Base-by-base conservation (phyloP, 2,797 vertebrate species). In the Euphonia xanthogaster region DNA sequence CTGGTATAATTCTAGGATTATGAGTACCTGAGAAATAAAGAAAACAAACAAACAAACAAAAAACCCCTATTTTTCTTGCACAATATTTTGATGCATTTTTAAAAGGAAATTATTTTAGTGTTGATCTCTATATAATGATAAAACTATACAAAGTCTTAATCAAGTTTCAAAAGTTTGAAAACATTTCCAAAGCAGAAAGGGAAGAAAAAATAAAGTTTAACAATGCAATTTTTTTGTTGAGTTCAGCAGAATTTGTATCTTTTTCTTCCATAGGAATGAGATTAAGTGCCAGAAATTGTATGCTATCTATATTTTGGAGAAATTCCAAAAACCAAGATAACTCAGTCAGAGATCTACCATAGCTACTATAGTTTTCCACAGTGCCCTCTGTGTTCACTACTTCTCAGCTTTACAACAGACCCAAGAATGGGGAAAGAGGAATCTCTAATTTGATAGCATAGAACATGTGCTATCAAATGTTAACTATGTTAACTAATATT, bases 51-150 rank as follows among this genome's bases (percentile, higher is more conserved):
- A 57, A 57, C 14, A 57, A 55, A 24, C 9, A 45, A 66, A 25
- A 4, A 11, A 1, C 0, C 0, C 9, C 22, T 45, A 9, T 40
- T 57, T 80, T 82, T 67, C 22, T 48, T 76, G 7, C 1, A 33
- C 1, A 39, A 8, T 28, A 72, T 33, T 16, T 72, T 23, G 2
- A 45, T 44, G 6, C 0, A 33, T 37, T 54, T 45, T 88, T 65
- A 7, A 25, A 2, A 2, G 12, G 2, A 54, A 55, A 35, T 14
- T 4, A 13, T 13, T 48, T 54, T 22, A 5, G 5, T 2, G 12
- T 17, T 94, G 88, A 55, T 54, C 8, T 77, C 5, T 47, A 7
- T 35, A 24, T 35, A 75, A 47, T 40, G 24, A 40, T 40, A 71
- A 54, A 70, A n/a, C 30, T 53, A 10, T 14, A 14, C 16, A 9